These are phyloP conservation scores for Dione vanillae DNA, from an alignment of 2,888 invertebrate species.

Conservation along the genomic window DNA sequence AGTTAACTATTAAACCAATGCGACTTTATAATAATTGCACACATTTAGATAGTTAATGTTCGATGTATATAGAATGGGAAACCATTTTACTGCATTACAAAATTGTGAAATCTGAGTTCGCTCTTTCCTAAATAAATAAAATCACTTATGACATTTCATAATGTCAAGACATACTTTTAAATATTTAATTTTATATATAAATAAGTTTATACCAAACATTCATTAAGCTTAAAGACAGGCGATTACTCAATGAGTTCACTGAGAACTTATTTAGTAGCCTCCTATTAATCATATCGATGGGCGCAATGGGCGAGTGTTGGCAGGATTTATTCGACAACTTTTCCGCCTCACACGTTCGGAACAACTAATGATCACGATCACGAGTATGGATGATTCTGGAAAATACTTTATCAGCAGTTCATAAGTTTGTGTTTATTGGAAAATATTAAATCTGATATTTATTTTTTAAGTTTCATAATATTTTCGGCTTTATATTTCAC, in stretches of 20 bases:
- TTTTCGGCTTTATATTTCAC: background rate
- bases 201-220: background rate
- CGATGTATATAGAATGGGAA: slow-evolving; percentile 1
- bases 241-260: slow-evolving; percentile 44
- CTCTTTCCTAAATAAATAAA: background rate
- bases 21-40: slow-evolving; percentile 33
- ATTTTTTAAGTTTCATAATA: background rate
- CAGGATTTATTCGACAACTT: slow-evolving; percentile 71
- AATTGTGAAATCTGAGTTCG: too few species aligned
- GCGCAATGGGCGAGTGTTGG: slow-evolving; percentile 64
- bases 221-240: background rate
- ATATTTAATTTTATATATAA: background rate
- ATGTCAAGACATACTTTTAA: background rate
- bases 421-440: slow-evolving; percentile 22
- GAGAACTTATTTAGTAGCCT: slow-evolving; percentile 46
- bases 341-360: slow-evolving; percentile 63
- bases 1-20: slow-evolving; percentile 39
- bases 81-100: background rate
- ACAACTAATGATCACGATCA: slow-evolving; percentile 70
- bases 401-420: slow-evolving; percentile 38
- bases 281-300: slow-evolving; percentile 76
- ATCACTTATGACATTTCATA: background rate
- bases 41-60: slow-evolving; percentile 26
- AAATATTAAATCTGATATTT: background rate
- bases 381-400: slow-evolving; percentile 57